A percentile compares a stretch with the other conserved stretches of the same genome.
phyloP scores from a whole-genome alignment of 2,797 vertebrate genomes.

The Xerus rutilus region DNA sequence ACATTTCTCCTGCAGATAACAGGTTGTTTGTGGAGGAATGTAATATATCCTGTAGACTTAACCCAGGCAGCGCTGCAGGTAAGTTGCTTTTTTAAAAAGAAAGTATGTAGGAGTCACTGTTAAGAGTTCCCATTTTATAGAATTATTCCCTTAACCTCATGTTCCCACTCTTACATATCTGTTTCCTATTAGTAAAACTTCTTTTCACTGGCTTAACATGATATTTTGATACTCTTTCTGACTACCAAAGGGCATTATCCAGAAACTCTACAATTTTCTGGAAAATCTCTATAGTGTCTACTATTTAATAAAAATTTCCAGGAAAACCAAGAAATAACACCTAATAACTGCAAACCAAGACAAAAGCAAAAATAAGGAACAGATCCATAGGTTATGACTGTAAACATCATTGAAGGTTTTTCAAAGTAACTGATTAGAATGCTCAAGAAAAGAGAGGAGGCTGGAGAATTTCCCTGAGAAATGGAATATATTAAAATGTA shows the following conservation, averaged over 20 bases:
- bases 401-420: background rate
- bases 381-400: background rate
- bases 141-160: too few species aligned
- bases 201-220: fast-evolving
- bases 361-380: background rate
- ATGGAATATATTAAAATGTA: background rate
- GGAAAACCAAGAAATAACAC: background rate
- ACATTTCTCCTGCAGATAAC: too few species aligned
- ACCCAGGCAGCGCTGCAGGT: too few species aligned
- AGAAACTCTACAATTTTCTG: too few species aligned
- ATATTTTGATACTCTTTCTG: fast-evolving
- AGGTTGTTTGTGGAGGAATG: too few species aligned
- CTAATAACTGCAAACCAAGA: background rate
- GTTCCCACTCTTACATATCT: too few species aligned
- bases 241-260: background rate
- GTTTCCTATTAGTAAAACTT: background rate
- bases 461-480: background rate
- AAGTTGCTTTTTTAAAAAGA: too few species aligned
- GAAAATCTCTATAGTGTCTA: background rate
- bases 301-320: background rate
- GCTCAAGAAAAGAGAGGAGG: background rate
- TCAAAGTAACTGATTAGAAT: background rate
- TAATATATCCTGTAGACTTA: too few species aligned
- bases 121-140: too few species aligned
- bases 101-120: too few species aligned